Evolutionary conservation across 2,888 invertebrate species (phyloP), one percentile per base, ranked within the genome.

Genomic region (Ichneumoninae sp.): DNA sequence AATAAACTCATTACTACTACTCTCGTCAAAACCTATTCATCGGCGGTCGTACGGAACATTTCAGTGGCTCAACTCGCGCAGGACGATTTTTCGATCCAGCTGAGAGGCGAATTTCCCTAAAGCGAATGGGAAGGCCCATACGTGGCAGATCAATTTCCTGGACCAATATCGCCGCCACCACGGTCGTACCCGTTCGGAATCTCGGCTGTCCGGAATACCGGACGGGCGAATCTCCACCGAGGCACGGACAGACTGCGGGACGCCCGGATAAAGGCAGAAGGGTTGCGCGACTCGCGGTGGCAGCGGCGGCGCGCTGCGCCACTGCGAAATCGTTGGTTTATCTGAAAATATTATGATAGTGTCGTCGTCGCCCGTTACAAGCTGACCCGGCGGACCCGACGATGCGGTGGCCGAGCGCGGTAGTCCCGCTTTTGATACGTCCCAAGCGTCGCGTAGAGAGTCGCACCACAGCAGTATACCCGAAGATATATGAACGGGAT

Each of bases 401-500:
- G 76, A 84, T 87, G 87, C 86, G 87, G 86, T 87, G 83, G 66
- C 71, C 75, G 78, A 88, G 88, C 65, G 65, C 57, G 54, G 57
- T 62, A 44, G n/a, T 60, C 76, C 78, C 89, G 87, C 87, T 92
- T 93, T 91, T 92, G 91, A 93, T 92, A 92, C 89, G 91, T 93
- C 92, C 93, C 93, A 86, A 90, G 93, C 86, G 93, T 92, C 84
- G 90, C 89, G 90, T 92, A 91, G 90, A 91, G 89, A 80, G 86
- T 84, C 86, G 87, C 85, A 74, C 86, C 85, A 80, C 88, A 88
- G 86, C 90, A 90, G 88, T 93, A 92, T 90, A 92, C 86, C 89
- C 88, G 77, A 89, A 90, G 92, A 93, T 92, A 91, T 92, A 93
- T 90, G 92, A 91, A 91, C 91, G 90, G 93, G 91, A 93, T 93